Evolutionary conservation across 2,888 invertebrate species (phyloP).

Genomic region (Apamea crenata): DNA sequence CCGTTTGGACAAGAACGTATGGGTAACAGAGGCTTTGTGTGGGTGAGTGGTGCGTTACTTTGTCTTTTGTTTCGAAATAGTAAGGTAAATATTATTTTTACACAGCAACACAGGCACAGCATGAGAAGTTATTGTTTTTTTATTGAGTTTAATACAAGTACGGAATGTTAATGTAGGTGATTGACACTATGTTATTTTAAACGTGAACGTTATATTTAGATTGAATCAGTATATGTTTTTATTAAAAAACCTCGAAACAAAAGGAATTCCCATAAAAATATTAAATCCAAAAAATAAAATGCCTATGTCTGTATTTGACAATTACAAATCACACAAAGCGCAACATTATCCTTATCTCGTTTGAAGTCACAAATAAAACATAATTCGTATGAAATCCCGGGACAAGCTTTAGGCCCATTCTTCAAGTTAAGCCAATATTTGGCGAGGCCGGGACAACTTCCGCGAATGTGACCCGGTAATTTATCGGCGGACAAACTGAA

Average conservation of each 20-base stretch:
- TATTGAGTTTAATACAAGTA: background rate
- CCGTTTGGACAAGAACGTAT: conserved; percentile 43
- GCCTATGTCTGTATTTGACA: conserved; percentile 38
- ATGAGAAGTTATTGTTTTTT: background rate
- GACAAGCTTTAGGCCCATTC: conserved; percentile 78
- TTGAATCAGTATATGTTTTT: background rate
- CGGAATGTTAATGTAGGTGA: background rate
- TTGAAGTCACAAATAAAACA: conserved; percentile 73
- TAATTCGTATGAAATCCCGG: conserved; percentile 81
- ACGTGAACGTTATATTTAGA: too few relatives aligned
- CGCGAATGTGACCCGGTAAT: conserved; percentile 87
- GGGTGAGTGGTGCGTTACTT: background rate
- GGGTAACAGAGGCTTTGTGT: conserved; percentile 13
- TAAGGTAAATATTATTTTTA: background rate
- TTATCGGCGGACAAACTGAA: conserved; percentile 89
- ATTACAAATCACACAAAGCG: conserved; percentile 59
- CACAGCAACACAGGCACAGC: background rate
- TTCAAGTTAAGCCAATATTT: conserved; percentile 90
- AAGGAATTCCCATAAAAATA: background rate
- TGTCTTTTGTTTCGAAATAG: background rate
- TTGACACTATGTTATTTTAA: background rate
- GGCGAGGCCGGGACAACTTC: conserved; percentile 80
- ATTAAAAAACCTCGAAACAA: background rate
- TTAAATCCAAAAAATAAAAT: background rate
- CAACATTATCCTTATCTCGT: conserved; percentile 71